Conservation (phyloP, 1,140 invertebrate genomes). For the Psix sp. region DNA sequence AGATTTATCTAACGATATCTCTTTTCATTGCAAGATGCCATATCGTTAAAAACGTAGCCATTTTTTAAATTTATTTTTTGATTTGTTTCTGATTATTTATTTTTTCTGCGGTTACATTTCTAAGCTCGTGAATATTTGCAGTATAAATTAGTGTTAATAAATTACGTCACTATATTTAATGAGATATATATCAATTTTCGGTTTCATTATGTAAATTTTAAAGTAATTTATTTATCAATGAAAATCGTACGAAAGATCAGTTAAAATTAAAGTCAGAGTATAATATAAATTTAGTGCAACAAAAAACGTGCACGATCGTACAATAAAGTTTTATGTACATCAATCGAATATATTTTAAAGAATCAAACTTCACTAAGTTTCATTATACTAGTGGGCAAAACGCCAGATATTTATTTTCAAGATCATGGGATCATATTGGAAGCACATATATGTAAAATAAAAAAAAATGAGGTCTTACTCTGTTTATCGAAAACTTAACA, state of each 20-base stretch:
- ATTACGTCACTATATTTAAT: background rate
- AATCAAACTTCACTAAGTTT: background rate
- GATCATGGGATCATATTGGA: background rate
- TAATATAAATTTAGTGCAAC: too few relatives aligned
- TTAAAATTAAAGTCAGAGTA: too few relatives aligned
- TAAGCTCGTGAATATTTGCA: background rate
- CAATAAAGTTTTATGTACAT: too few relatives aligned
- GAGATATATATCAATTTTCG: too few relatives aligned
- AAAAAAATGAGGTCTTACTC: too few relatives aligned
- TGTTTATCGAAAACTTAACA: too few relatives aligned
- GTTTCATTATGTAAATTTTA: too few relatives aligned
- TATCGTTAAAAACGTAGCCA: constrained; percentile 12
- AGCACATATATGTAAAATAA: too few relatives aligned
- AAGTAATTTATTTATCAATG: too few relatives aligned
- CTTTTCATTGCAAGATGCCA: constrained; percentile 28
- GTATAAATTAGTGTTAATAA: background rate
- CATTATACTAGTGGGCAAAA: background rate
- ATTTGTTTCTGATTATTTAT: constrained; percentile 29
- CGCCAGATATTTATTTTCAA: constrained; percentile 1
- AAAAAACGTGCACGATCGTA: too few relatives aligned
- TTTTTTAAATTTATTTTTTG: too few relatives aligned
- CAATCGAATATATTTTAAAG: background rate
- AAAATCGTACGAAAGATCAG: too few relatives aligned
- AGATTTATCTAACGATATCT: constrained; percentile 35
- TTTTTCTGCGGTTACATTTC: constrained; percentile 1